These are phyloP conservation scores for Apoda limacodes DNA, from an alignment of 2,888 invertebrate species.

Conservation along the genomic window DNA sequence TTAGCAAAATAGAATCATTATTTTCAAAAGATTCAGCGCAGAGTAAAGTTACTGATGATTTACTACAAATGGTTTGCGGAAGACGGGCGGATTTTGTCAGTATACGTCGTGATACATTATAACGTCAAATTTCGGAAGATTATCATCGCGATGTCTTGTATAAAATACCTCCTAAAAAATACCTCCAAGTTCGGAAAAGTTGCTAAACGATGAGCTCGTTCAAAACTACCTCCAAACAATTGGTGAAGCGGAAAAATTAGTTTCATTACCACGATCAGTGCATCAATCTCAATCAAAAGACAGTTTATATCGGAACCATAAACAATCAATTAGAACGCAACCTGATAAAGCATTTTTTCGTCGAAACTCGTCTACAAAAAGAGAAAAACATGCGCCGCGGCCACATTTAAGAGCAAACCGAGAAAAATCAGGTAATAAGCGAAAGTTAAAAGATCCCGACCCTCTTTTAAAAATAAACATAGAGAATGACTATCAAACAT, in stretches of 20 bases:
- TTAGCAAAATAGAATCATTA: constrained; percentile 4
- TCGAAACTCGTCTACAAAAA: not conserved
- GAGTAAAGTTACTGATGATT: constrained; percentile 1
- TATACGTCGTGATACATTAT: constrained; percentile 2
- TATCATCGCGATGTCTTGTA: constrained; percentile 1
- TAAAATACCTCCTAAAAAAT: no score
- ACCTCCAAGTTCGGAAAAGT: constrained; percentile 3
- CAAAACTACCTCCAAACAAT: constrained; percentile 6
- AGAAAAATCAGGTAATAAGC: no score
- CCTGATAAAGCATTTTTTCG: constrained; percentile 2
- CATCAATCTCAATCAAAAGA: no score
- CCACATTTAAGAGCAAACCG: not conserved
- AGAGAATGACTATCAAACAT: constrained; percentile 5
- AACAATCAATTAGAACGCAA: constrained; percentile 3
- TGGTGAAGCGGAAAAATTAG: constrained; percentile 4
- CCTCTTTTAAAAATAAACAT: constrained; percentile 2
- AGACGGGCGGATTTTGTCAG: constrained; percentile 8
- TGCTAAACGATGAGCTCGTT: not conserved
- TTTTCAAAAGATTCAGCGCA: constrained; percentile 2
- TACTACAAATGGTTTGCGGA: constrained; percentile 8
- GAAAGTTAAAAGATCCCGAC: no score
- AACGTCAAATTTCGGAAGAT: constrained; percentile 2
- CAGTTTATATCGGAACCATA: no score
- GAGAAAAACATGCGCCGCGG: not conserved
- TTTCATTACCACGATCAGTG: no score